Base-by-base conservation (phyloP, 2,888 invertebrate species). In the Tubiluchus corallicola region DNA sequence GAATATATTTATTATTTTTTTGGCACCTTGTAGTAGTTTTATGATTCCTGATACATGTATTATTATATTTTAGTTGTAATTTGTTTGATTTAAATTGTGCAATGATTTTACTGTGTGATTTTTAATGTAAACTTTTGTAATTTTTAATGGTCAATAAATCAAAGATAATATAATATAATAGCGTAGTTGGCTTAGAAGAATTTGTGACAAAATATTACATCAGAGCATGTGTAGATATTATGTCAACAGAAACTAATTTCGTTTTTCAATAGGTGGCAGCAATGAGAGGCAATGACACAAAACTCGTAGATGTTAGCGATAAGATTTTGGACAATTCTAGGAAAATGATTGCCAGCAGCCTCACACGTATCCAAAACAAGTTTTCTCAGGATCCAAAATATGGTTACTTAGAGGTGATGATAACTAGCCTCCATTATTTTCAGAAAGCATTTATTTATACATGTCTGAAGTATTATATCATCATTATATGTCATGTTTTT, bases 251-350 rank as follows among this genome's bases (percentile, higher is more conserved):
- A 3, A 19, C 29, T 9, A 20, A 44, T 3, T 49, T 18, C 20
- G 20, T 20, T 2, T 38, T 47, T n/a, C 48, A 55, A 18, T 47
- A 84, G 83, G 80, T 85, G 41, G 76, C 82, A 48, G 85, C 85
- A 17, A 77, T 81, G 65, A 75, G 79, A 21, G 83, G 83, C 16
- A 78, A 82, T 56, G 74, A 75, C 58, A 85, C 87, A 4, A 77
- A 75, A 2, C 65, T 88, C 19, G 79, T 85, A 2, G 88, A 88
- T 61, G 68, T 81, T 19, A 76, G 74, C 50, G 68, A 75, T 1
- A 75, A 77, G 29, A 70, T 79, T 3, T 66, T 85, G 5, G 69
- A 74, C 40, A 83, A 82, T 61, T 74, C 85, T 0, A 72, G 75
- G 55, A 68, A 69, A 21, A 73, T 71, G 45, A 84, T 88, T 47